A percentile compares a stretch with the other conserved stretches of the same genome.
Evolutionary conservation across 2,113 vertebrate genomes (phyloP).

Genomic region (Xiphophorus maculatus): DNA sequence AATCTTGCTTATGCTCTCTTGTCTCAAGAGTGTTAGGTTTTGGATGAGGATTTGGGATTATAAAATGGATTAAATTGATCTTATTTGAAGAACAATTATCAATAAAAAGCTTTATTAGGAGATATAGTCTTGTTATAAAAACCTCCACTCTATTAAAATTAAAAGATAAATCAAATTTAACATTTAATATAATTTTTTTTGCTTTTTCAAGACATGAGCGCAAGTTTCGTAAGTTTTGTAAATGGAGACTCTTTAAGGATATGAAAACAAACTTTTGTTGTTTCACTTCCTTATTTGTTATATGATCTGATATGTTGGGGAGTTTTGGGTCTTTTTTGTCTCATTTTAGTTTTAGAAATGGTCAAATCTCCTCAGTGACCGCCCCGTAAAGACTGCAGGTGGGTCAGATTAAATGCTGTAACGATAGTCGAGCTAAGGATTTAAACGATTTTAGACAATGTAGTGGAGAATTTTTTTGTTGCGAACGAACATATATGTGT

Average conservation of each 20-base stretch:
- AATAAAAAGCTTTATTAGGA: background rate
- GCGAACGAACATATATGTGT: fast-evolving
- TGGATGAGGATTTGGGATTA: background rate
- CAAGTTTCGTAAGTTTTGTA: too few species aligned
- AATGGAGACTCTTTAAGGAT: too few species aligned
- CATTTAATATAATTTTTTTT: background rate
- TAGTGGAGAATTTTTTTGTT: background rate
- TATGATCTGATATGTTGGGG: too few species aligned
- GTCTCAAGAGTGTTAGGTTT: background rate
- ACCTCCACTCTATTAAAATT: background rate
- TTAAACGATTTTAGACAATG: background rate
- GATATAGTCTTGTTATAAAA: background rate
- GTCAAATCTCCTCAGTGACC: background rate
- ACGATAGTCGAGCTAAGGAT: background rate
- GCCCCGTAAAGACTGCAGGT: background rate
- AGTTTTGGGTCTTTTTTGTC: too few species aligned
- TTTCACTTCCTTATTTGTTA: too few species aligned
- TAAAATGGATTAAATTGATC: background rate
- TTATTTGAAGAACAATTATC: background rate
- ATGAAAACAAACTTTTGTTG: too few species aligned
- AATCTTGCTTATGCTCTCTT: background rate
- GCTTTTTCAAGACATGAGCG: too few species aligned
- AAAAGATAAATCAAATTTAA: background rate
- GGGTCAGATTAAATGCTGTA: background rate
- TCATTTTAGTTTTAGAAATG: background rate